Evolutionary conservation across 2,113 vertebrate genomes (phyloP).

Genomic region (Girardinichthys multiradiatus): DNA sequence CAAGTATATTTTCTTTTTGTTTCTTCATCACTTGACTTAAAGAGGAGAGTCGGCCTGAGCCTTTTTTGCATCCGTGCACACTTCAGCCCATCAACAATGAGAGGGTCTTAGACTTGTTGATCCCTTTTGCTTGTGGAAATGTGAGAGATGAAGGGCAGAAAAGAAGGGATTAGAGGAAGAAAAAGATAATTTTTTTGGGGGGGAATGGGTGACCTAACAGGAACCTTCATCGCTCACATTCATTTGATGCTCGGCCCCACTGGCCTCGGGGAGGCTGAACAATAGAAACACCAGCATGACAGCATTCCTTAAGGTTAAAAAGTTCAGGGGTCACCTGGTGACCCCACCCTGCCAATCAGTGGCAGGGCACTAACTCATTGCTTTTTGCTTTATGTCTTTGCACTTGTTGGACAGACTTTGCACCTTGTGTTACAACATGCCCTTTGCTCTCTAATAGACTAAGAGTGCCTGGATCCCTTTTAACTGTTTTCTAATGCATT

Average conservation of each 20-base stretch:
- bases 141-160: conserved; percentile 52
- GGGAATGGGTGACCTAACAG: conserved; percentile 32
- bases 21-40: conserved; percentile 29
- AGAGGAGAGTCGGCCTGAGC: conserved; percentile 12
- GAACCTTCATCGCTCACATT: conserved; percentile 63
- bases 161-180: conserved; percentile 61
- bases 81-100: conserved; percentile 35
- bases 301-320: conserved; percentile 78
- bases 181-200: conserved; percentile 36
- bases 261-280: conserved; percentile 69
- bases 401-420: conserved; percentile 74
- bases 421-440: conserved; percentile 65
- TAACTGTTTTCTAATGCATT: conserved; percentile 2
- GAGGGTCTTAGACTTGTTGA: conserved; percentile 42
- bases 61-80: conserved; percentile 24
- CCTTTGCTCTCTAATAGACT: conserved; percentile 67
- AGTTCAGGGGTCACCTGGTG: conserved; percentile 65
- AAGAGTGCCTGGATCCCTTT: conserved; percentile 14
- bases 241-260: conserved; percentile 61
- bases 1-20: conserved; percentile 26
- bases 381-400: conserved; percentile 67
- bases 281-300: conserved; percentile 74
- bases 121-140: conserved; percentile 66
- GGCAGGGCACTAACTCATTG: conserved; percentile 60
- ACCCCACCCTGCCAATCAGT: conserved; percentile 76